Conservation (phyloP, 2,888 invertebrate genomes). For the Schrankia costaestrigalis region DNA sequence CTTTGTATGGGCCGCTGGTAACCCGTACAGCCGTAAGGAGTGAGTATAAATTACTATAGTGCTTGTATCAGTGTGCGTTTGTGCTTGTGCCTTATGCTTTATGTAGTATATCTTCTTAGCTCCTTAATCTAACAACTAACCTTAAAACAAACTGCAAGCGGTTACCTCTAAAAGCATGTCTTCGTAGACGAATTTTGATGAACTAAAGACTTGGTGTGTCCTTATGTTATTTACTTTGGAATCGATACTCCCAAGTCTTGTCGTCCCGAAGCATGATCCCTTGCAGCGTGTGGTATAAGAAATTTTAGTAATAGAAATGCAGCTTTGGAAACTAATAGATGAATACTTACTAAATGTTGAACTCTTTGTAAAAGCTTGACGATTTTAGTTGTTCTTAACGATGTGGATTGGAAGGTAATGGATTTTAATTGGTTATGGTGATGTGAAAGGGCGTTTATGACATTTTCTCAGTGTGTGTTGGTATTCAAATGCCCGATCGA, state of each 20-base stretch:
- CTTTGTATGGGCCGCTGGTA: conserved; percentile 86
- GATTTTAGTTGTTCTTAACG: conserved; percentile 75
- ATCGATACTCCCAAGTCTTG: conserved; percentile 54
- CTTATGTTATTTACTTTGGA: conserved; percentile 36
- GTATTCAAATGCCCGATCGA: conserved; percentile 86
- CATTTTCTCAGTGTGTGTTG: conserved; percentile 82
- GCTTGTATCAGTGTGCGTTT: conserved; percentile 77
- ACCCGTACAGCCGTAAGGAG: conserved; percentile 84
- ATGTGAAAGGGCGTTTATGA: conserved; percentile 75
- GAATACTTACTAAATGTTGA: conserved; percentile 71
- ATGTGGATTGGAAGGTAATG: conserved; percentile 80
- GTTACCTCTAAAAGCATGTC: conserved; percentile 59
- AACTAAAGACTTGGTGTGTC: conserved; percentile 61
- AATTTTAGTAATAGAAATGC: conserved; percentile 63
- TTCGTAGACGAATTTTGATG: conserved; percentile 47
- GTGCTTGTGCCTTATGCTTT: conserved; percentile 78
- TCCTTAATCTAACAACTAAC: conserved; percentile 50
- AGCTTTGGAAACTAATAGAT: conserved; percentile 66
- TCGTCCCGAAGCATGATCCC: conserved; percentile 66
- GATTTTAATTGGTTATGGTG: conserved; percentile 77
- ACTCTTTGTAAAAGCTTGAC: conserved; percentile 77
- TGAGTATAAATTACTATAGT: conserved; percentile 85
- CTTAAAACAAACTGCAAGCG: conserved; percentile 74
- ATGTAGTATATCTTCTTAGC: conserved; percentile 72
- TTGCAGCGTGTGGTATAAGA: conserved; percentile 71